Base-by-base conservation (phyloP, 2,888 invertebrate species). In the Sipha maydis region DNA sequence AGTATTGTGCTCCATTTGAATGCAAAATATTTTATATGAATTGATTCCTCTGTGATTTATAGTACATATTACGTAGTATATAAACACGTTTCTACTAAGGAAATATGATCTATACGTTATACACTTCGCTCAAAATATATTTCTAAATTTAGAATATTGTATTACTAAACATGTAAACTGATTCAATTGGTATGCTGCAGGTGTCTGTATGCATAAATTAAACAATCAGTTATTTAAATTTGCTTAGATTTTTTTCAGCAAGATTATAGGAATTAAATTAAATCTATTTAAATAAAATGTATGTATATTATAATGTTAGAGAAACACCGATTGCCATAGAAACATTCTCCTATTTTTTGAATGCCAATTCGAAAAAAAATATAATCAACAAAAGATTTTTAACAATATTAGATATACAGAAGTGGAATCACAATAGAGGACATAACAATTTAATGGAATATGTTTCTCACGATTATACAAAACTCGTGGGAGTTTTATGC, bases 221-320 rank as follows among this genome's bases (percentile, higher is more conserved):
- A 83, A 71, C 31, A 83, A 83, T 83, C 82, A 71, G 21, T 83
- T 83, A 71, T 71, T 83, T 48, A 83, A 83, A 83, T 83, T 54
- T 83, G 48, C 31, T 71, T 69, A 83, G 48, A 80, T 41, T n/a
- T 38, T n/a, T 67, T 31, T 71, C 7, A 28, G 21, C 31, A 48
- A 69, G 67, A 67, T 67, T 67, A 48, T 25, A 21, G 31, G 31
- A 71, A 41, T 71, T 83, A 71, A 25, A 83, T 83, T 71, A 21
- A 31, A 71, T 71, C 48, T 7, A 41, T 80, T 69, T 83, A 71
- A 80, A 28, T 67, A 80, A 38, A 75, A 41, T 11, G 21, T 38
- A 7, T 21, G 7, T 34, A 9, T 21, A 75, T 21, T 25, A 21
- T 25, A 21, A 21, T 61, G 61, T 61, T 7, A 1, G 61, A 61